These are phyloP conservation scores for Beris morrisii DNA, from an alignment of 2,888 invertebrate genomes.

Conservation along the genomic window DNA sequence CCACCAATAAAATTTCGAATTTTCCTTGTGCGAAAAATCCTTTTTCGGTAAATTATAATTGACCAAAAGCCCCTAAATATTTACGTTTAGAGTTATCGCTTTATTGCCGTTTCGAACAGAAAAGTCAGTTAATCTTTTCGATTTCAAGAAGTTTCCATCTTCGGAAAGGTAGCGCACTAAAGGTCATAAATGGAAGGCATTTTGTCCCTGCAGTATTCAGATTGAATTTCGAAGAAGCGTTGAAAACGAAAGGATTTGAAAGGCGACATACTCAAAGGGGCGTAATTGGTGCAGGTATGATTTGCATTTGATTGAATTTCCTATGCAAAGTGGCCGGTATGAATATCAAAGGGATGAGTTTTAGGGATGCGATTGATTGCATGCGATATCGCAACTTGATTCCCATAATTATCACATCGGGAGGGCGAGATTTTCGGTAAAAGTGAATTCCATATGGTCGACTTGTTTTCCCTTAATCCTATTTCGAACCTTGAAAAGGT, in stretches of 20 bases:
- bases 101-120: neutral
- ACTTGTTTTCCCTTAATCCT: neutral
- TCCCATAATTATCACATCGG: slow-evolving; percentile 24
- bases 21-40: neutral
- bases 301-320: too few relatives aligned
- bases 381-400: slow-evolving; percentile 6
- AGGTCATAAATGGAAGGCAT: neutral
- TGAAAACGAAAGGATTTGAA: neutral
- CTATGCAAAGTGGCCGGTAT: too few relatives aligned
- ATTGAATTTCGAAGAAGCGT: neutral
- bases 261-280: neutral
- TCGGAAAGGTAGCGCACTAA: too few relatives aligned
- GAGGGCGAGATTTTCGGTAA: neutral
- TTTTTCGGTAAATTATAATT: slow-evolving; percentile 20
- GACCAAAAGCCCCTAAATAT: slow-evolving; percentile 28
- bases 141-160: neutral
- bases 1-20: neutral
- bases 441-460: slow-evolving; percentile 20
- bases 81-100: slow-evolving; percentile 25
- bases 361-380: slow-evolving; percentile 18
- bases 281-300: neutral
- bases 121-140: slow-evolving; percentile 7
- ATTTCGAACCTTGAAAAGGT: slow-evolving; percentile 12
- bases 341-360: neutral
- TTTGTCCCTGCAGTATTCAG: neutral